Evolutionary conservation across 2,888 invertebrate genomes (phyloP), one percentile per base, ranked within the genome.

Genomic region (Chirona hameri): DNA sequence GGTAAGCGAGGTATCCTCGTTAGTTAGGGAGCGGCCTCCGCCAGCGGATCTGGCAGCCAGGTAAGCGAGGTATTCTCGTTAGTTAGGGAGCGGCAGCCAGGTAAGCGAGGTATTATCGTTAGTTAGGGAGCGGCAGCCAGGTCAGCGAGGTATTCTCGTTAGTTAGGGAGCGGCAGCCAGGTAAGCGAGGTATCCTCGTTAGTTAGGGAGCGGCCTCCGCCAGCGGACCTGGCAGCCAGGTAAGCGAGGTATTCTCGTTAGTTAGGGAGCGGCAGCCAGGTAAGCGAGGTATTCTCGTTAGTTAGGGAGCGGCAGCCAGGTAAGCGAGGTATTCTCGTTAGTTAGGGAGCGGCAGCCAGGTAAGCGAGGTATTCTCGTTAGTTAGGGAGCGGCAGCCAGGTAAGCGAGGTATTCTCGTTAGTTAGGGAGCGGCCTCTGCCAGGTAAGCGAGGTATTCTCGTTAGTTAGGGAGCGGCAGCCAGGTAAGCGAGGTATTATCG

Each of bases 181-280:
- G 48, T 80, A 0, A 76, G 39, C 2, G 39, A 46, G 39, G 31
- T 60, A 39, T 24, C 31, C 39, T 39, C 39, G 39, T n/a, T n/a
- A n/a, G n/a, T n/a, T n/a, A n/a, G 15, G 52, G 52, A 12, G 82
- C 81, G 80, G 79, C 65, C 82, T n/a, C 79, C 57, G 29, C 24
- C 80, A 81, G 83, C 85, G 86, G 86, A 85, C 80, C 86, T 86
- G 65, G 85, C 86, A n/a, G 86, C 86, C 31, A 81, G 84, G 48
- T 80, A 0, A 76, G 39, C 2, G 39, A 46, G 39, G 31, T 60
- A 39, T 24, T 29, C 39, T 39, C 39, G 39, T n/a, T n/a, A n/a
- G n/a, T n/a, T n/a, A n/a, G n/a, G n/a, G n/a, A n/a, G n/a, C n/a
- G 65, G 85, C 86, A n/a, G 86, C 86, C 31, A 81, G 84, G 48